Conservation (phyloP, 2,888 invertebrate species). For the Mythimna loreyi region DNA sequence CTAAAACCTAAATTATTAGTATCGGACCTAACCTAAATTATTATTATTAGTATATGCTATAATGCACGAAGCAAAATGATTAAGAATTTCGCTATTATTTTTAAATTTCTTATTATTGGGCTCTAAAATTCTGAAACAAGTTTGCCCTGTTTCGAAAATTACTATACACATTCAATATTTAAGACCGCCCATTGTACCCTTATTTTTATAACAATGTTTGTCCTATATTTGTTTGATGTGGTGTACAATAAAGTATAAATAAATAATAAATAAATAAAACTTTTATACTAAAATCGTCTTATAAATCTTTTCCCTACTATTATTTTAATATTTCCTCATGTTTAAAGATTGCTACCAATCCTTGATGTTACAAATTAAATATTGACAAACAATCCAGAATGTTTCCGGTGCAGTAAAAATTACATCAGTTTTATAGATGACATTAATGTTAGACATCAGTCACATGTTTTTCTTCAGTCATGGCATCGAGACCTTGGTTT, state of each 20-base stretch:
- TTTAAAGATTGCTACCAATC: slow-evolving; percentile 19
- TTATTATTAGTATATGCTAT: no score
- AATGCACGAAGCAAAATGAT: no score
- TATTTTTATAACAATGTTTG: no score
- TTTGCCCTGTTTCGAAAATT: not conserved
- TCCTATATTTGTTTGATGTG: no score
- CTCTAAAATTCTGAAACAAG: not conserved
- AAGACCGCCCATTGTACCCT: no score
- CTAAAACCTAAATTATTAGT: no score
- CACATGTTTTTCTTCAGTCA: slow-evolving; percentile 67
- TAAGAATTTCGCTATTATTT: no score
- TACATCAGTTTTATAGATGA: slow-evolving; percentile 69
- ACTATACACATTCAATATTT: not conserved
- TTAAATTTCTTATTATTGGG: not conserved
- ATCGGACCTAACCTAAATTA: no score
- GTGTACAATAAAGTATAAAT: no score
- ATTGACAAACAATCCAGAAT: slow-evolving; percentile 63
- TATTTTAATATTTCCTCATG: slow-evolving; percentile 6
- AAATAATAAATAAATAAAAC: no score
- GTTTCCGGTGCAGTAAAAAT: slow-evolving; percentile 61
- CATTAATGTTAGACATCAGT: slow-evolving; percentile 69
- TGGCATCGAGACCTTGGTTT: slow-evolving; percentile 73
- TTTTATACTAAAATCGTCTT: no score
- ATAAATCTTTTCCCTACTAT: not conserved
- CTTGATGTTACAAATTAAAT: slow-evolving; percentile 54